Conservation (phyloP, 1,140 invertebrate species). For the Bombus sylvicola region DNA sequence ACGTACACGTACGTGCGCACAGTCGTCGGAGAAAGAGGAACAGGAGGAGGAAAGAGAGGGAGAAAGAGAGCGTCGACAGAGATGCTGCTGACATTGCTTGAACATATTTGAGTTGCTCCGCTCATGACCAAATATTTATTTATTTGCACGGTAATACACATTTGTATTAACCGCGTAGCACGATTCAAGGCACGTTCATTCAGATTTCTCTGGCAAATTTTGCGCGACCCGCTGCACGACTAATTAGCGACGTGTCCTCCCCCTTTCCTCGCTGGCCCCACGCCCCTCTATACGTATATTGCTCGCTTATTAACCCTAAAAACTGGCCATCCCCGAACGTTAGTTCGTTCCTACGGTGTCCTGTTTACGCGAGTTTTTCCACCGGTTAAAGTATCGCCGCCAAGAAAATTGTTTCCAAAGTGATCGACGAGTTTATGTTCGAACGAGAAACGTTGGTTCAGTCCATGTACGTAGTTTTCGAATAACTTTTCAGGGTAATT, state of each 20-base stretch:
- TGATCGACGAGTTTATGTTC: neutral
- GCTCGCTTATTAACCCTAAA: conserved; percentile 42
- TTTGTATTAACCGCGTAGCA: conserved; percentile 74
- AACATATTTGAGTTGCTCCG: conserved; percentile 79
- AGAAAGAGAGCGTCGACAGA: conserved; percentile 68
- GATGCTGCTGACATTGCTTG: conserved; percentile 77
- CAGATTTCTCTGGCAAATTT: conserved; percentile 70
- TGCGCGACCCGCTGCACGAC: conserved; percentile 55
- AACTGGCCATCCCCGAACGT: neutral
- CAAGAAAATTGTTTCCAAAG: neutral
- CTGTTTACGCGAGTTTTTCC: neutral
- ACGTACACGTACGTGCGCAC: too few relatives aligned
- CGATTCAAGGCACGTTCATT: conserved; percentile 70
- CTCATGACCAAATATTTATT: conserved; percentile 80
- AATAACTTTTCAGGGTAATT: too few relatives aligned
- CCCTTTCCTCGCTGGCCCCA: neutral
- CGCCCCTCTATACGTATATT: neutral
- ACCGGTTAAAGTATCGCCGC: neutral
- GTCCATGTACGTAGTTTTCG: too few relatives aligned
- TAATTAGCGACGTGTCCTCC: conserved; percentile 57
- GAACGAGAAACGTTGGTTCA: too few relatives aligned
- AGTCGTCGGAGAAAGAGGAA: conserved; percentile 37
- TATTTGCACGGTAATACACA: conserved; percentile 79
- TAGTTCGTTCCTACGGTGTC: too few relatives aligned
- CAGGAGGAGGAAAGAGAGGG: conserved; percentile 40